Base-by-base conservation (phyloP, 1,140 invertebrate genomes). In the Holotrichia oblita region DNA sequence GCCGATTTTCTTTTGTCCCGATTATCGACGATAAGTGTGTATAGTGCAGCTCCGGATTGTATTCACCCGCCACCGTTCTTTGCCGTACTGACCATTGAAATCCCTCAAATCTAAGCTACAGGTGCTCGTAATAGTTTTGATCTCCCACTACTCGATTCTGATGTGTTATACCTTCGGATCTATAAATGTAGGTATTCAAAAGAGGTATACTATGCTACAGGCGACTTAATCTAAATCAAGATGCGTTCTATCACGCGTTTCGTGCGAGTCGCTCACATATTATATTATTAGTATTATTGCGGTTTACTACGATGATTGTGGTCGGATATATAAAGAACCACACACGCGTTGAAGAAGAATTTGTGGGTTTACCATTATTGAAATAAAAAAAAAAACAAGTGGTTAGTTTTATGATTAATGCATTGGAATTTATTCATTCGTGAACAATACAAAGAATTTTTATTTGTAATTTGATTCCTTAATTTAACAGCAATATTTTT, bases 1-100 rank as follows among this genome's bases (percentile, higher is more conserved):
- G 48, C 12, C 48, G 48, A 55, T 69, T 4, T 69, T 69, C 61
- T 69, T 69, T 69, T 69, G 61, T 69, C 24, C 61, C 6, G n/a
- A n/a, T n/a, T n/a, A 55, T 55, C 17, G 27, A 34, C 27, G 27
- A 6, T 55, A 14, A 17, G 48, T 55, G n/a, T 14, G 48, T 17
- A 4, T 34, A 34, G 48, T 14, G 6, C n/a, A 55, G 48, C 14
- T 55, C 14, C 3, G 14, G 48, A 55, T 55, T 17, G 14, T 17
- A 27, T 20, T 34, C 22, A 14, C 61, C 17, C 22, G 61, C 6
- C 61, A 69, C 61, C 61, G 61, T 69, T 69, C 61, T 69, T 69
- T 69, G 61, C 61, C 22, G 22, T 27, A 69, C 61, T 69, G 61
- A 69, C 61, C 61, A 22, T 69, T 69, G 27, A 34, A 69, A 27